phyloP scores from a whole-genome alignment of 2,888 invertebrate species.

The Quadroppia sp. region DNA sequence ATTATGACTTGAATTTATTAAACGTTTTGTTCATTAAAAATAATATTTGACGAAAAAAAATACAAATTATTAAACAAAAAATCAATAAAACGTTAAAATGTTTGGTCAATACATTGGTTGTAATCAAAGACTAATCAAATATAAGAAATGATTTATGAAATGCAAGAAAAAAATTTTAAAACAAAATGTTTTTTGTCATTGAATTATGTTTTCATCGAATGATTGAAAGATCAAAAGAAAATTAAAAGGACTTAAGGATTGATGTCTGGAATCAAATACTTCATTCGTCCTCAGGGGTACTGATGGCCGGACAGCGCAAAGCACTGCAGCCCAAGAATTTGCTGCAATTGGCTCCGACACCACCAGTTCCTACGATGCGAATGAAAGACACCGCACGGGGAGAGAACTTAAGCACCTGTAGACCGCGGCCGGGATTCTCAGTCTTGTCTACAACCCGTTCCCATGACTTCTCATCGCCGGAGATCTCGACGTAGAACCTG shows the following conservation, averaged over 20 bases:
- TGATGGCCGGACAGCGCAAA: slow-evolving; percentile 18
- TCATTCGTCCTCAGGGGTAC: background rate
- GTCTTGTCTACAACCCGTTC: background rate
- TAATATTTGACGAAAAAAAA: no score
- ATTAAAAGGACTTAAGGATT: background rate
- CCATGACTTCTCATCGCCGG: slow-evolving; percentile 19
- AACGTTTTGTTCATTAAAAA: no score
- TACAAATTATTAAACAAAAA: no score
- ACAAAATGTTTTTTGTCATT: no score
- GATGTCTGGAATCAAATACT: background rate
- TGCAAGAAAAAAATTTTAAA: no score
- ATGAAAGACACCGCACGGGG: slow-evolving; percentile 3
- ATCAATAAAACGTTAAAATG: no score
- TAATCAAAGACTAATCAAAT: background rate
- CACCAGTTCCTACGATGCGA: slow-evolving; percentile 13
- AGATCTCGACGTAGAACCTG: slow-evolving; percentile 15
- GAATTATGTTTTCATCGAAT: background rate
- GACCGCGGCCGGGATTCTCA: background rate
- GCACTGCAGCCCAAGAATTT: slow-evolving; percentile 36
- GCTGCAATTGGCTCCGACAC: slow-evolving; percentile 4
- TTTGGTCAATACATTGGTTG: no score
- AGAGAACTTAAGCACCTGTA: background rate
- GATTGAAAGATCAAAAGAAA: background rate
- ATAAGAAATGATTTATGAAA: no score
- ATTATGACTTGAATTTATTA: no score